Conservation (phyloP, 2,113 vertebrate species). For the Barnardius zonarius region DNA sequence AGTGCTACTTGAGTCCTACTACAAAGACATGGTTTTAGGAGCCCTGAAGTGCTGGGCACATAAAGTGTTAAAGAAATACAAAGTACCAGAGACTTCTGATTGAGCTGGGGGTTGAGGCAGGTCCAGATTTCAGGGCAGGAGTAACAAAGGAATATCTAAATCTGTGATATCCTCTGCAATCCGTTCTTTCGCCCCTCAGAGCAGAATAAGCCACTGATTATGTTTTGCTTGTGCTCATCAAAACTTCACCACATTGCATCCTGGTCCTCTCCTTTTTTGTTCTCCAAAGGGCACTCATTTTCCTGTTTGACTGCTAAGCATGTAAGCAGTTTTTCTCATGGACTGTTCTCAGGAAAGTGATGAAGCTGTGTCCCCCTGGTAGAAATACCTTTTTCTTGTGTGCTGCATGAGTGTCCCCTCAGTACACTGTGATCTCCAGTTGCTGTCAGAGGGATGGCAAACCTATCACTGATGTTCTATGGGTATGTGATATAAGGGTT, state of each 20-base stretch:
- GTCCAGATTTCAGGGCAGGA: background rate
- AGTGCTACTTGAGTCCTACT: background rate
- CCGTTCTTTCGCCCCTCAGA: background rate
- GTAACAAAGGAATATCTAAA: background rate
- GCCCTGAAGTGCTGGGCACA: background rate
- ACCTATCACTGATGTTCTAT: background rate
- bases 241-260: background rate
- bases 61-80: background rate
- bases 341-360: background rate
- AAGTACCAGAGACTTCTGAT: background rate
- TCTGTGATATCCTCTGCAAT: background rate
- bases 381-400: background rate
- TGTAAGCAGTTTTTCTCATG: background rate
- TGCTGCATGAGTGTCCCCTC: background rate
- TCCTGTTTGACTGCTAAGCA: background rate
- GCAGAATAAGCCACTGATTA: background rate
- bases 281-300: background rate
- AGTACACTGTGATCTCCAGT: accelerated
- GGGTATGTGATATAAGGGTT: background rate
- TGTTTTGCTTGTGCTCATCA: background rate
- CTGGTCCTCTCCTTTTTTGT: background rate
- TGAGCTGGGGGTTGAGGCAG: background rate
- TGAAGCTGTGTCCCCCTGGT: background rate
- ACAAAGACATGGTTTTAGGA: background rate
- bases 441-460: background rate